These are phyloP conservation scores for Denticeps clupeoides DNA, from an alignment of 2,797 vertebrate species.

Conservation along the genomic window DNA sequence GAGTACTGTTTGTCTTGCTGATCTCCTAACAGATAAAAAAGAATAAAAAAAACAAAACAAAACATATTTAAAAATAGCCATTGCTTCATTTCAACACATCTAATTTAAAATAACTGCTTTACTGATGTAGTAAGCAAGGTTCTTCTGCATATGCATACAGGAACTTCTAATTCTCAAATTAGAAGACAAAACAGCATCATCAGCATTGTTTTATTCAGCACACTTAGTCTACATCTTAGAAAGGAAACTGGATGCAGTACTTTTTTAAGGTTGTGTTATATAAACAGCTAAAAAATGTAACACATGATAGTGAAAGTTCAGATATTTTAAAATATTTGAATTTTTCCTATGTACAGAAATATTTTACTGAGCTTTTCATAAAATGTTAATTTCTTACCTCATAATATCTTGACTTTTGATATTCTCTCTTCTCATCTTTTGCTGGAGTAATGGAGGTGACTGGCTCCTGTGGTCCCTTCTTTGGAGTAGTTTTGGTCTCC, in stretches of 20 bases:
- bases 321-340: too few relatives aligned
- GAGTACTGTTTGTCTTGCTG: slow-evolving; percentile 80
- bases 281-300: background rate
- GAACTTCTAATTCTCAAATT: background rate
- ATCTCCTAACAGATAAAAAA: slow-evolving; percentile 53
- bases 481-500: slow-evolving; percentile 49
- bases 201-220: slow-evolving; percentile 3
- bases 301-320: too few relatives aligned
- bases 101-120: background rate
- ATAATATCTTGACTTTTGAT: slow-evolving; percentile 66
- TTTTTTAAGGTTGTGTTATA: background rate
- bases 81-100: too few relatives aligned
- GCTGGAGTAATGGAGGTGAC: slow-evolving; percentile 35
- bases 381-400: slow-evolving; percentile 63
- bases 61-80: background rate
- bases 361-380: too few relatives aligned
- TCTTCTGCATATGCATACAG: slow-evolving; percentile 1
- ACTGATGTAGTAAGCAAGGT: background rate
- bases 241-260: background rate
- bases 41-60: slow-evolving; percentile 12
- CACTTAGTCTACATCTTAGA: background rate
- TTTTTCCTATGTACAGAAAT: too few relatives aligned
- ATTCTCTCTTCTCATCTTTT: slow-evolving; percentile 50
- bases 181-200: background rate
- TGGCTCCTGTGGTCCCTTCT: slow-evolving; percentile 52